Evolutionary conservation across 1,140 invertebrate species (phyloP), one percentile per base, ranked within the genome.

Genomic region (Camponotus pennsylvanicus): DNA sequence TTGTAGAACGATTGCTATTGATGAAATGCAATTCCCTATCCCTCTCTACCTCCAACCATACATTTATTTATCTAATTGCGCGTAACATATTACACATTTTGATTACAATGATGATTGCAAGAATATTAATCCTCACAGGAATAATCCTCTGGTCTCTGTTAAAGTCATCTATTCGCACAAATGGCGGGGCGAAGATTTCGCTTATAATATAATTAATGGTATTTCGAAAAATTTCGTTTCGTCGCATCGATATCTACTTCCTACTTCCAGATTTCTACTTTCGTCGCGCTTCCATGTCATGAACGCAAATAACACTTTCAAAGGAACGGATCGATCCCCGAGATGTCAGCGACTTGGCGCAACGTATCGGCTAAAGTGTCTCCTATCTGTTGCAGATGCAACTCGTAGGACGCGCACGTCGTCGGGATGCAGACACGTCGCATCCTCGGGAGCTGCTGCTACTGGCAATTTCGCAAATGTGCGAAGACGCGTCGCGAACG

Each of bases 361-460:
- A 90, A 89, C 80, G 80, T 90, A 90, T 90, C 88, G 86, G 80
- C 80, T 90, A 90, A 90, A 90, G 88, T 87, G 88, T 90, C 89
- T 87, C 86, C 89, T 90, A 90, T 90, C 89, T 88, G 89, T 90
- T 90, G 85, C 89, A 85, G 88, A 89, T 87, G 88, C 89, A 77
- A 89, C 85, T 45, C 78, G 64, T 61, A 73, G 42, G 78, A 73
- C n/a, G 85, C 88, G 63, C 84, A 49, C 87, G 70, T 87, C 85
- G 84, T 59, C 73, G 32, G 34, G 78, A 76, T 63, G 85, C 88
- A 90, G 88, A 87, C 88, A 86, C 79, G 75, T 89, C 88, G 89
- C 67, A 67, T 71, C 76, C 82, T 87, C 85, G 89, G 71, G 73
- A 90, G 88, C 88, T 87, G 87, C 86, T 79, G 86, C 79, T 87